Percentiles rank a stretch among this genome's conserved stretches.
Conservation (phyloP, 2,797 vertebrate genomes). For the Manis pentadactyla region DNA sequence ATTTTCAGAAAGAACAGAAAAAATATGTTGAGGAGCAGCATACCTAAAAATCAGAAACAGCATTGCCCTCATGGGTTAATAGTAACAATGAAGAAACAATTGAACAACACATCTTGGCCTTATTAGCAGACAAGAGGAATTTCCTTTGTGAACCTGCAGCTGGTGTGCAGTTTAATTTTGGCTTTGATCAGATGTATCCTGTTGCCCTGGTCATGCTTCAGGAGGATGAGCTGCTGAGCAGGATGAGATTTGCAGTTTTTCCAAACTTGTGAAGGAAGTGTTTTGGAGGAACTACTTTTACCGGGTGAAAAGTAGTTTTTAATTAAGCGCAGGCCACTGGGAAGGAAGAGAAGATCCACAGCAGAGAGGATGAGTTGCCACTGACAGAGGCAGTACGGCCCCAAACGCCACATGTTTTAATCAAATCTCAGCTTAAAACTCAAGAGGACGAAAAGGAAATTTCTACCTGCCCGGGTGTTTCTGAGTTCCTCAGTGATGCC, state of each 20-base stretch:
- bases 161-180: constrained; percentile 97
- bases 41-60: constrained; percentile 91
- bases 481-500: constrained; percentile 98
- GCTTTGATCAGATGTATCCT: constrained; percentile 97
- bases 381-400: constrained; percentile 90
- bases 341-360: constrained; percentile 84
- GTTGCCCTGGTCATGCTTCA: constrained; percentile 96
- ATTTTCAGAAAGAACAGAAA: constrained; percentile 98
- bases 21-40: constrained; percentile 97
- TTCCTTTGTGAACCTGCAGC: constrained; percentile 97
- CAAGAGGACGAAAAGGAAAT: constrained; percentile 95
- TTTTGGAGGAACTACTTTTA: constrained; percentile 99
- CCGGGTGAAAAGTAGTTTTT: constrained; percentile 83
- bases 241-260: constrained; percentile 98
- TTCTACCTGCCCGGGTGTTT: constrained; percentile 96
- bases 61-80: too few species aligned
- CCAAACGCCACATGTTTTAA: constrained; percentile 89
- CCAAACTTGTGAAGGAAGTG: constrained; percentile 95
- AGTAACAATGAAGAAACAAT: too few species aligned
- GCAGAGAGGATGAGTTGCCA: constrained; percentile 82
- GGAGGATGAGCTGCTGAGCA: constrained; percentile 97
- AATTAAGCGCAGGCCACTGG: constrained; percentile 91
- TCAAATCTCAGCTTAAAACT: constrained; percentile 89
- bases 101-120: not conserved
- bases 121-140: constrained; percentile 95